Evolutionary conservation across 64 coral and sea anemone species (phyloP).

Genomic region (Orbicella faveolata): DNA sequence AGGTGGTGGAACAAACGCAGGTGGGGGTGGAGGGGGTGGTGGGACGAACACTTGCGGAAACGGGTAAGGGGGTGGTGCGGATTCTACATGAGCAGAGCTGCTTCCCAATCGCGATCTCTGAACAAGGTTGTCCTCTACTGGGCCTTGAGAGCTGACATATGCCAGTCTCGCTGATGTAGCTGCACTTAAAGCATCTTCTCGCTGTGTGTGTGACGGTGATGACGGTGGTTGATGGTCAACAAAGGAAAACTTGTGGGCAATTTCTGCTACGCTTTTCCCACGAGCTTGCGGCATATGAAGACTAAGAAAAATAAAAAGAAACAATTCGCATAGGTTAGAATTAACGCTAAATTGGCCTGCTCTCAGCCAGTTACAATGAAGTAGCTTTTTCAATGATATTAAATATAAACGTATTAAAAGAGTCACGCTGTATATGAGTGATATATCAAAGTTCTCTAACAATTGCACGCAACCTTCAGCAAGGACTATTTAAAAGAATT

Average conservation of each 20-base stretch:
- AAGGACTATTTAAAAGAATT: no score
- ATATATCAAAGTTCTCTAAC: no score
- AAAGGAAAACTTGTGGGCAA: conserved; percentile 58
- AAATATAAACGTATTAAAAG: no score
- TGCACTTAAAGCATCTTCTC: conserved; percentile 58
- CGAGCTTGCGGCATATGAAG: conserved; percentile 48
- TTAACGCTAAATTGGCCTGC: not conserved
- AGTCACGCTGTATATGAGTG: no score
- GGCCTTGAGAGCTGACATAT: not conserved
- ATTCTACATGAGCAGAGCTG: not conserved
- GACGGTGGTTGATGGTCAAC: conserved; percentile 37
- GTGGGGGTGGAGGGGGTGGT: conserved; percentile 66
- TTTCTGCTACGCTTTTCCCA: conserved; percentile 56
- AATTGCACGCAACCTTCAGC: no score
- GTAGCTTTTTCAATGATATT: no score
- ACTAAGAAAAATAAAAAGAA: not conserved
- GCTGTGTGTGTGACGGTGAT: not conserved
- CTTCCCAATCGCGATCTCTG: conserved; percentile 35
- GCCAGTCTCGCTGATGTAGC: conserved; percentile 53
- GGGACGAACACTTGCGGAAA: conserved; percentile 18
- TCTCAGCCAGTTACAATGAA: no score
- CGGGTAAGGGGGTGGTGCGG: conserved; percentile 3
- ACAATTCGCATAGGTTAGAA: not conserved
- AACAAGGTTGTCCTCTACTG: conserved; percentile 48
- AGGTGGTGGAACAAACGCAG: conserved; percentile 64